Conservation (phyloP, 1,140 invertebrate genomes). For the Babylonia areolata region DNA sequence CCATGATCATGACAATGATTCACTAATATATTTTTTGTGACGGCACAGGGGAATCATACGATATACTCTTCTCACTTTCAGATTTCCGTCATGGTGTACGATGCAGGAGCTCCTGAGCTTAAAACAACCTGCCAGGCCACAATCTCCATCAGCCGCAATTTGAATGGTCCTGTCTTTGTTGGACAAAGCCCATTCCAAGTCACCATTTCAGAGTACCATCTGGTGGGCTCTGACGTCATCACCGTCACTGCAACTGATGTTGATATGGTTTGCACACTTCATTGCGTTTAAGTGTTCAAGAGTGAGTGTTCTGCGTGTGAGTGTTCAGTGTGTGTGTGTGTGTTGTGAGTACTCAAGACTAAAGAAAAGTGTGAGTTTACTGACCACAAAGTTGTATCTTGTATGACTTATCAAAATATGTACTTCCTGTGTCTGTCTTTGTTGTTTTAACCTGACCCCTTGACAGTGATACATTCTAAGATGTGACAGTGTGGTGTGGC, state of each 20-base stretch:
- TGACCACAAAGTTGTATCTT: neutral
- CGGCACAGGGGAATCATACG: no score
- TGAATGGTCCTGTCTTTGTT: slow-evolving; percentile 52
- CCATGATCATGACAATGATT: no score
- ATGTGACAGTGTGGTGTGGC: no score
- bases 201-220: slow-evolving; percentile 56
- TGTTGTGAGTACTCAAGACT: neutral
- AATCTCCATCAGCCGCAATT: slow-evolving; percentile 48
- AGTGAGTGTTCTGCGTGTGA: no score
- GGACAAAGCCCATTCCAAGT: slow-evolving; percentile 26
- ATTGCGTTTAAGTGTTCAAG: no score
- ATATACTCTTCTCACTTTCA: slow-evolving; percentile 43
- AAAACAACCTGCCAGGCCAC: neutral
- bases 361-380: no score
- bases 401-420: no score
- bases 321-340: no score
- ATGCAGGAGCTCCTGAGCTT: slow-evolving; percentile 20
- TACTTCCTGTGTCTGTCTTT: no score
- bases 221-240: slow-evolving; percentile 48
- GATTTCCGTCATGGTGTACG: slow-evolving; percentile 59
- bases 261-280: slow-evolving; percentile 57
- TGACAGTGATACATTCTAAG: no score
- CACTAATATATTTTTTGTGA: no score
- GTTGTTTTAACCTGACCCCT: no score
- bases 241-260: slow-evolving; percentile 56